Percentiles rank a stretch among this genome's conserved stretches.
phyloP scores from a whole-genome alignment of 1,140 invertebrate species.

The Linepithema humile region DNA sequence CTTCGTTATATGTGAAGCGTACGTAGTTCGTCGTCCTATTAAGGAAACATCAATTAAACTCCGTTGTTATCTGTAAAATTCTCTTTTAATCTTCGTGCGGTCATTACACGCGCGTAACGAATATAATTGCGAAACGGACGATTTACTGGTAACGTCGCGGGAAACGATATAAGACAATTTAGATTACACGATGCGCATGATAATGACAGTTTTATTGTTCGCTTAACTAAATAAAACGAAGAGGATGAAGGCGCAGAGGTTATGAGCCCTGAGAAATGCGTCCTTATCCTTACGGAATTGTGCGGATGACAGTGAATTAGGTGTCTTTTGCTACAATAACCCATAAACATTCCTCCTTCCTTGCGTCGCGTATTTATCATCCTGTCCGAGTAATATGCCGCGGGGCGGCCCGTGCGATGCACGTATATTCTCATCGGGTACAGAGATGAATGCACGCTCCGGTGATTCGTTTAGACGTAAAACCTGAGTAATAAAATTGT shows the following conservation, averaged over 20 bases:
- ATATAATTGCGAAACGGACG: neutral
- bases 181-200: neutral
- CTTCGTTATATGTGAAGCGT: neutral
- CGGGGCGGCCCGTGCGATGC: slow-evolving; percentile 12
- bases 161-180: neutral
- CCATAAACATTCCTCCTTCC: slow-evolving; percentile 54
- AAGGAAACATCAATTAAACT: neutral
- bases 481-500: slow-evolving; percentile 60
- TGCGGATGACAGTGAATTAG: slow-evolving; percentile 59
- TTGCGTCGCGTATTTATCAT: slow-evolving; percentile 40
- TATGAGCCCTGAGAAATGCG: slow-evolving; percentile 44
- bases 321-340: slow-evolving; percentile 65
- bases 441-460: slow-evolving; percentile 43
- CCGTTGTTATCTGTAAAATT: neutral
- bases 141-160: neutral
- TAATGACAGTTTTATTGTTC: slow-evolving; percentile 3
- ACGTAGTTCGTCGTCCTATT: neutral
- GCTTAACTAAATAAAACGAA: neutral
- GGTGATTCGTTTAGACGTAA: slow-evolving; percentile 59
- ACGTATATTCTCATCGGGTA: slow-evolving; percentile 51
- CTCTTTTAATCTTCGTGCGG: neutral
- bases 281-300: slow-evolving; percentile 32
- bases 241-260: neutral
- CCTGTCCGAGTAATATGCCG: slow-evolving; percentile 52
- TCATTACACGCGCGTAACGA: neutral